These are phyloP conservation scores for Fragum sueziense DNA, from an alignment of 2,888 invertebrate species.

Conservation along the genomic window DNA sequence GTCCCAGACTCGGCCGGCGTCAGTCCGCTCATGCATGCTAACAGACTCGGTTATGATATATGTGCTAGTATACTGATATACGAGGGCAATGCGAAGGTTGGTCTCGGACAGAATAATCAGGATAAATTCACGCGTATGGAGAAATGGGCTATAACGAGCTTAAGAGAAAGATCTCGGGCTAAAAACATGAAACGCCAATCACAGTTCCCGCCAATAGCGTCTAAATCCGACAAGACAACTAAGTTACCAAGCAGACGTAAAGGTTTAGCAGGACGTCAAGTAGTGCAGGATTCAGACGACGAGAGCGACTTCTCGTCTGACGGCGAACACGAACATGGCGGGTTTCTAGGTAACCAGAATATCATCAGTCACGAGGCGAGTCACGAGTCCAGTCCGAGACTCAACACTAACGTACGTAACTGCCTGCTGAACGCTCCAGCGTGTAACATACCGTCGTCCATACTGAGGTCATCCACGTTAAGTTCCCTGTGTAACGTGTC, in stretches of 20 bases:
- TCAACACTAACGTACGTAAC: constrained; percentile 3
- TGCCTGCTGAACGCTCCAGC: constrained; percentile 44
- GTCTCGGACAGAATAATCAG: constrained; percentile 41
- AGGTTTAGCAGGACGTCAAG: not conserved
- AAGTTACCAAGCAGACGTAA: not conserved
- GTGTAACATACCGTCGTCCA: constrained; percentile 49
- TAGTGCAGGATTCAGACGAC: not conserved
- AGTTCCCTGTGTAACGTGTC: constrained; percentile 47
- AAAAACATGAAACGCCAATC: constrained; percentile 44
- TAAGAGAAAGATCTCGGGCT: constrained; percentile 49
- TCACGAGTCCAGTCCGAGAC: constrained; percentile 11
- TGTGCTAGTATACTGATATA: constrained; percentile 66
- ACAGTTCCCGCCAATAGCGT: constrained; percentile 49
- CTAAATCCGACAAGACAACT: not conserved
- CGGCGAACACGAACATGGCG: not conserved
- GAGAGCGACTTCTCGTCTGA: constrained; percentile 33
- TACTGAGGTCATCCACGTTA: constrained; percentile 40
- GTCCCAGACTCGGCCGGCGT: constrained; percentile 58
- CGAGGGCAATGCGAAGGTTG: constrained; percentile 65
- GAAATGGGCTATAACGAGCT: constrained; percentile 61
- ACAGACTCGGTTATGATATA: constrained; percentile 64
- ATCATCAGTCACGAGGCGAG: not conserved
- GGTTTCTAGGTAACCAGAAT: not conserved
- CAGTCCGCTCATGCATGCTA: constrained; percentile 68
- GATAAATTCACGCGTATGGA: constrained; percentile 55